These are phyloP conservation scores for Pterophyllum scalare DNA, from an alignment of 2,113 vertebrate genomes.

Conservation along the genomic window DNA sequence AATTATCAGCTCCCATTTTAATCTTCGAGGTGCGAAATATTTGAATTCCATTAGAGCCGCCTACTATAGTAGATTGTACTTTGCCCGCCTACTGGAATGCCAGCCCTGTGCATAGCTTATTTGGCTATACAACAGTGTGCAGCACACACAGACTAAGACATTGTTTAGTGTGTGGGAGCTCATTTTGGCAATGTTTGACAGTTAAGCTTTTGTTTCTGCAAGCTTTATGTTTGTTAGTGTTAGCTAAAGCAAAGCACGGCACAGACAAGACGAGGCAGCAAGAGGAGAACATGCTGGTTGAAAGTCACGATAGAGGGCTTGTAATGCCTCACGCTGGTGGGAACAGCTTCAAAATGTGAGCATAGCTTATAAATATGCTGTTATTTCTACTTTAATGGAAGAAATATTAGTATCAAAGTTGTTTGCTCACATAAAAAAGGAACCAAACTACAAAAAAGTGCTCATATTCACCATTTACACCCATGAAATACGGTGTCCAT, in stretches of 20 bases:
- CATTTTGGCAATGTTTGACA: constrained; percentile 69
- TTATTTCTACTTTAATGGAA: constrained; percentile 9
- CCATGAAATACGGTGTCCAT: constrained; percentile 9
- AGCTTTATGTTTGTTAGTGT: constrained; percentile 65
- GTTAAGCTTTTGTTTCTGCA: constrained; percentile 67
- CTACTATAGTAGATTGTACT: constrained; percentile 62
- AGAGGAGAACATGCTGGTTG: constrained; percentile 23
- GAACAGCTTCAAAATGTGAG: constrained; percentile 29
- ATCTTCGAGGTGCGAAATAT: constrained; percentile 60
- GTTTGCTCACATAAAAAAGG: not conserved
- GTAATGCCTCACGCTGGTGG: constrained; percentile 12
- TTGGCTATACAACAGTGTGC: constrained; percentile 56
- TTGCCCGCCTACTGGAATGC: constrained; percentile 61
- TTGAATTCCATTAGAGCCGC: constrained; percentile 69
- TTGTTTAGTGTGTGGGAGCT: constrained; percentile 77
- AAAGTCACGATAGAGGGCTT: constrained; percentile 40
- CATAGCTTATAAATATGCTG: constrained; percentile 14
- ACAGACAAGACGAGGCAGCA: constrained; percentile 34
- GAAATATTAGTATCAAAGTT: not conserved
- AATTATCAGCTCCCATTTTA: constrained; percentile 57
- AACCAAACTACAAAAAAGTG: constrained; percentile 17
- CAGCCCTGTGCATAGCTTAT: constrained; percentile 48
- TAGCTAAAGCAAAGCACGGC: constrained; percentile 61
- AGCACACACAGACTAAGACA: constrained; percentile 60
- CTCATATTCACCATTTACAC: constrained; percentile 8